Base-by-base conservation (phyloP, 2,888 invertebrate genomes). In the Julus scandinavius region DNA sequence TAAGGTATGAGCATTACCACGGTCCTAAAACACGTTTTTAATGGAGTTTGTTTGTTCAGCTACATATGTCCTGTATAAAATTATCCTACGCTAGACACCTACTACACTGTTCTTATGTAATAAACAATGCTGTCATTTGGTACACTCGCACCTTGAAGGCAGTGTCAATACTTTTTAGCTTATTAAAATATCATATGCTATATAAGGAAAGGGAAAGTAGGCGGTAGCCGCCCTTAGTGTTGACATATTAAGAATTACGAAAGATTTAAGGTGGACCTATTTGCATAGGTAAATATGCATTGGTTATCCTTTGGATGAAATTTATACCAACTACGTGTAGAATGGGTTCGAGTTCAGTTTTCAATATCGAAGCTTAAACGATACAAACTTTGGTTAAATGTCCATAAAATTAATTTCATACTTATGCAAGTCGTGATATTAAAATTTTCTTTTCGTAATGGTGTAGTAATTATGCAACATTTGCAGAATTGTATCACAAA, bases 1-100 rank as follows among this genome's bases (percentile, higher is more conserved):
- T 72, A 29, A 72, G 72, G 72, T 72, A 72, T 11, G 72, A 72
- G 72, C 72, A 20, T 72, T 29, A 29, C 29, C 72, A 72, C 20
- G 20, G 20, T 72, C 72, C 11, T n/a, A 72, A 20, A 29, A 29
- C 20, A 72, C 29, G 72, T 29, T 72, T 72, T 72, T 72, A 72
- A 72, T 72, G 72, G 72, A 72, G 72, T 72, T 72, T 72, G 72
- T 72, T 72, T 72, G 72, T 72, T 72, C 72, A 72, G 72, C 72
- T 72, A 72, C 72, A 72, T 72, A 29, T 72, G 72, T 72, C 72
- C 72, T 29, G 72, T 72, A 72, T 72, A 72, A 72, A 72, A 72
- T 72, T 72, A 72, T 72, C 72, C 72, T 72, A 72, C 72, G 72
- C 72, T 72, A 20, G 20, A 72, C 72, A 72, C 72, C 72, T 72